phyloP scores from a whole-genome alignment of 2,888 invertebrate genomes.

The Drosophila seclusa region DNA sequence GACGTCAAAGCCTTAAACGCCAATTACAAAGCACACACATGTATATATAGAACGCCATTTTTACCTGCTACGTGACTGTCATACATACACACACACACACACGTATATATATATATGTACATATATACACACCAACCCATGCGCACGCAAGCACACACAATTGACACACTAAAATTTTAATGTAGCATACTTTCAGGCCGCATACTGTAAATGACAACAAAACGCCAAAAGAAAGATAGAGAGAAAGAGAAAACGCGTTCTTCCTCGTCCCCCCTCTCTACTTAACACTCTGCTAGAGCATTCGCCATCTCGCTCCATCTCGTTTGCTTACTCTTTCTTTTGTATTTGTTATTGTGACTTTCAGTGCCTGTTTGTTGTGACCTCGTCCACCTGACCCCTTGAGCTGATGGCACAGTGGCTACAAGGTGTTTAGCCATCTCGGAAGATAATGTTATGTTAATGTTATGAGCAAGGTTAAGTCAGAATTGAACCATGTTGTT shows the following conservation, averaged over 20 bases:
- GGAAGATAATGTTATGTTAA: not conserved
- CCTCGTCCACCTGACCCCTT: slow-evolving; percentile 75
- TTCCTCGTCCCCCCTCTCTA: slow-evolving; percentile 14
- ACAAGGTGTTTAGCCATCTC: not conserved
- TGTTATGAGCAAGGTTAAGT: not conserved
- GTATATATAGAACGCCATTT: slow-evolving; percentile 33
- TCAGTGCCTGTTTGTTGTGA: slow-evolving; percentile 71
- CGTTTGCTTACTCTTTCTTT: slow-evolving; percentile 13
- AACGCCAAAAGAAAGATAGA: slow-evolving; percentile 20
- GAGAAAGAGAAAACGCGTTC: slow-evolving; percentile 8
- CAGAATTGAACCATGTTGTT: not conserved
- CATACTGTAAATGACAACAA: slow-evolving; percentile 73
- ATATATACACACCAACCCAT: slow-evolving; percentile 3
- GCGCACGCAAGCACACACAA: slow-evolving; percentile 52
- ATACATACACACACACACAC: slow-evolving; percentile 25
- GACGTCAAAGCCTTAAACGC: slow-evolving; percentile 79
- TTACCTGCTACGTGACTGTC: slow-evolving; percentile 61
- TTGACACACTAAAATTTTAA: slow-evolving; percentile 81
- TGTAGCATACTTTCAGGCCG: slow-evolving; percentile 74
- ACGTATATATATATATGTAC: not conserved
- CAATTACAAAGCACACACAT: slow-evolving; percentile 65
- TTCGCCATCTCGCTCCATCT: slow-evolving; percentile 2
- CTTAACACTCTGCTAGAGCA: slow-evolving; percentile 1
- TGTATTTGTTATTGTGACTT: slow-evolving; percentile 51
- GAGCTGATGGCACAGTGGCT: slow-evolving; percentile 53